A percentile compares a stretch with the other conserved stretches of the same genome.
Conservation (phyloP, 2,113 vertebrate species). For the Perca fluviatilis region DNA sequence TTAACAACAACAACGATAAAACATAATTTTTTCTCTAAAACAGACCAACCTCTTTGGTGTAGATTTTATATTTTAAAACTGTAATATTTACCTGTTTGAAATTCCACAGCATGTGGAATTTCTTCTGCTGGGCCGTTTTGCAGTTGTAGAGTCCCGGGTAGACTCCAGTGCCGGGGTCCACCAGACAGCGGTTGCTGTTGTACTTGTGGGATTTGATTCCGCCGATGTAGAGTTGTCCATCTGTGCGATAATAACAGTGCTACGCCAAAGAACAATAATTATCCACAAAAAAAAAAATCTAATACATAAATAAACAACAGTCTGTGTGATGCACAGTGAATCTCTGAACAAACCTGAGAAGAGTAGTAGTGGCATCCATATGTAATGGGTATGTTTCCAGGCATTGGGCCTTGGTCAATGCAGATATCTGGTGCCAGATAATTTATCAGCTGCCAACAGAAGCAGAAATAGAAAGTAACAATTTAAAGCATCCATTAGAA, state of each 20-base stretch:
- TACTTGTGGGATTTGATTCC: slow-evolving; percentile 67
- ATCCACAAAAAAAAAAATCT: background rate
- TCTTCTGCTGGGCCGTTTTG: slow-evolving; percentile 53
- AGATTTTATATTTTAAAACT: background rate
- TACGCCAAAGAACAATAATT: slow-evolving; percentile 35
- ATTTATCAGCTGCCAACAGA: slow-evolving; percentile 66
- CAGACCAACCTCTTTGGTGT: background rate
- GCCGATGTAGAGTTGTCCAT: slow-evolving; percentile 71
- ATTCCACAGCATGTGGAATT: slow-evolving; percentile 77
- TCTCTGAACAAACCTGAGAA: slow-evolving; percentile 66
- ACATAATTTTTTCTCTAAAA: background rate
- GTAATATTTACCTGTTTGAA: slow-evolving; percentile 79
- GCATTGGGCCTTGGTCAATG: slow-evolving; percentile 77
- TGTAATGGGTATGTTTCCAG: slow-evolving; percentile 71
- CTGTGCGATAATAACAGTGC: slow-evolving; percentile 58
- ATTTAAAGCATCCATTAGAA: background rate
- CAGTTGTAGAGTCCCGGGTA: slow-evolving; percentile 69
- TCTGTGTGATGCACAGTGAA: background rate
- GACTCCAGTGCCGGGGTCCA: slow-evolving; percentile 56
- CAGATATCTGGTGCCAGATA: slow-evolving; percentile 53
- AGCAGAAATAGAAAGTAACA: background rate
- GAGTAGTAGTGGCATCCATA: slow-evolving; percentile 64
- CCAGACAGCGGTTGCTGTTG: slow-evolving; percentile 72
- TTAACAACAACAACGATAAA: slow-evolving; percentile 18
- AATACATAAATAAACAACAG: background rate